Conservation (phyloP, 2,113 vertebrate species). For the Anarhynchus alexandrinus region DNA sequence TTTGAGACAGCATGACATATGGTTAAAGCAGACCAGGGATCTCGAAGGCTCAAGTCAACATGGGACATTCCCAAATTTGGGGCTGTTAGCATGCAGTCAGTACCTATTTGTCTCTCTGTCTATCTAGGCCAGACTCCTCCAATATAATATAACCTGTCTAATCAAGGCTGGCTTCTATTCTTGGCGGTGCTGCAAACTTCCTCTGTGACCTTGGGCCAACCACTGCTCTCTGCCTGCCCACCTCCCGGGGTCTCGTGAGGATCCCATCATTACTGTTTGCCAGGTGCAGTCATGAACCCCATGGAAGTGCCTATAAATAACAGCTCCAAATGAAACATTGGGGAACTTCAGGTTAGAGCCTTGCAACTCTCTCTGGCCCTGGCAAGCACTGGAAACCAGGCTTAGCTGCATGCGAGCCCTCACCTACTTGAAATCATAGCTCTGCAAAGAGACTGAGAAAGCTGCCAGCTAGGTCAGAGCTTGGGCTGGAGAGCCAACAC, state of each 20-base stretch:
- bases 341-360: background rate
- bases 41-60: background rate
- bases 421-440: background rate
- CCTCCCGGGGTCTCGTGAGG: background rate
- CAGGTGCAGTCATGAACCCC: conserved; percentile 12
- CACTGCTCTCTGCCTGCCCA: background rate
- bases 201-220: conserved; percentile 32
- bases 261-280: conserved; percentile 28
- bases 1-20: background rate
- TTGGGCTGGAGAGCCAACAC: background rate
- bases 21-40: background rate
- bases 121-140: conserved; percentile 8
- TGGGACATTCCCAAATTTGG: background rate
- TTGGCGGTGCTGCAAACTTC: conserved; percentile 8
- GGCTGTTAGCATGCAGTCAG: background rate
- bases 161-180: conserved; percentile 32
- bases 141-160: conserved; percentile 26
- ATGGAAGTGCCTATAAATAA: conserved; percentile 52
- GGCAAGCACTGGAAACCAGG: background rate
- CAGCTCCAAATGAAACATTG: conserved; percentile 38
- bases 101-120: conserved; percentile 14
- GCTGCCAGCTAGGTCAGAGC: background rate
- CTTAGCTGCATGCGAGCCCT: background rate
- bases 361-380: background rate
- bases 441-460: background rate